Conservation (phyloP, 2,113 vertebrate species). For the Zosterops borbonicus region DNA sequence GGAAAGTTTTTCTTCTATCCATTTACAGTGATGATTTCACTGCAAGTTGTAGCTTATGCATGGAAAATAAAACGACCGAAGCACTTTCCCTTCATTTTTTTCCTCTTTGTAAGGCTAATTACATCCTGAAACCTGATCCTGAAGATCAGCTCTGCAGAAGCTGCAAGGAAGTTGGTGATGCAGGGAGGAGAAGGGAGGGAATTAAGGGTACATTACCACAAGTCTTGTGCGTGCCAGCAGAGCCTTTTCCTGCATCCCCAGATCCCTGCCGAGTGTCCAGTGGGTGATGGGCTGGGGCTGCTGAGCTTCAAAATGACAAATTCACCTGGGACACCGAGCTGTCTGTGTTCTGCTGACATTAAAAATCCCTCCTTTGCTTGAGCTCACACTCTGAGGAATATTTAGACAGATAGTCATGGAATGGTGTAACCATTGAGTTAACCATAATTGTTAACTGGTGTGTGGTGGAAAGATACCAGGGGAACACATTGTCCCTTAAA, state of each 20-base stretch:
- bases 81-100: conserved; percentile 53
- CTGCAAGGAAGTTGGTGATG: conserved; percentile 4
- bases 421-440: conserved; percentile 44
- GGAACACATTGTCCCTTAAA: conserved; percentile 27
- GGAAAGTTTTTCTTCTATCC: conserved; percentile 11
- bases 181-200: conserved; percentile 7
- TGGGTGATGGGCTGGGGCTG: conserved; percentile 19
- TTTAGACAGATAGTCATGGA: conserved; percentile 26
- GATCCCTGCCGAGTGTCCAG: conserved; percentile 15
- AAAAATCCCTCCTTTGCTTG: not conserved
- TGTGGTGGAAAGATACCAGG: conserved; percentile 5
- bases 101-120: conserved; percentile 41
- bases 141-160: not conserved
- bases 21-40: conserved; percentile 49
- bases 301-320: conserved; percentile 59
- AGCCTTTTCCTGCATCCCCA: conserved; percentile 52
- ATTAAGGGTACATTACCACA: conserved; percentile 64
- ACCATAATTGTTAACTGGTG: conserved; percentile 69
- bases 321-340: conserved; percentile 53
- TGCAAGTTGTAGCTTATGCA: not conserved
- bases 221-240: conserved; percentile 44
- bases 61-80: conserved; percentile 65
- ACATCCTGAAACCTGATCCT: conserved; percentile 64
- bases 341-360: conserved; percentile 18
- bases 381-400: not conserved